These are phyloP conservation scores for Epinephelus malabaricus DNA, from an alignment of 2,797 vertebrate species.

Conservation along the genomic window DNA sequence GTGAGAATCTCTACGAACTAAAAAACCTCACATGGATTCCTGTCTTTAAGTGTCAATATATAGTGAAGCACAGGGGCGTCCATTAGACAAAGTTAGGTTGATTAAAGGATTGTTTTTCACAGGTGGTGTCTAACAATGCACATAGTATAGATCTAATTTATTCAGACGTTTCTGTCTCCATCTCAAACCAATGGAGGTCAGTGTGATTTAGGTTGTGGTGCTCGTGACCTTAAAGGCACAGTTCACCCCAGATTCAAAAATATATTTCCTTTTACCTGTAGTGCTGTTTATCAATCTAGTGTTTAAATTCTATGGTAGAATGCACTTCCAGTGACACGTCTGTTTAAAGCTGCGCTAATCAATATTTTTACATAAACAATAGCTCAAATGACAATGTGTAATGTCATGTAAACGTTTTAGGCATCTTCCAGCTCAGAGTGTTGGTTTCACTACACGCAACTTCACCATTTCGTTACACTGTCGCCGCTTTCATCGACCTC, in stretches of 20 bases:
- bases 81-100: slow-evolving; percentile 15
- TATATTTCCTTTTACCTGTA: too few relatives aligned
- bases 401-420: not conserved
- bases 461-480: too few relatives aligned
- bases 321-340: too few relatives aligned
- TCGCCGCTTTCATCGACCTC: not conserved
- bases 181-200: slow-evolving; percentile 17
- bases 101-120: slow-evolving; percentile 15
- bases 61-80: slow-evolving; percentile 13
- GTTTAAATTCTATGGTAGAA: too few relatives aligned
- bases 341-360: too few relatives aligned
- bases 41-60: slow-evolving; percentile 25
- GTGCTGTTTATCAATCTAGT: too few relatives aligned
- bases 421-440: not conserved
- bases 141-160: slow-evolving; percentile 32
- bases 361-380: too few relatives aligned
- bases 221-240: not conserved
- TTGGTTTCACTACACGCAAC: not conserved
- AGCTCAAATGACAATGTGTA: too few relatives aligned
- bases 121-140: slow-evolving; percentile 2
- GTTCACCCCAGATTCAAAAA: too few relatives aligned
- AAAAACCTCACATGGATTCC: slow-evolving; percentile 38
- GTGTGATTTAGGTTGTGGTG: slow-evolving; percentile 20
- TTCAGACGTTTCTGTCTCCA: slow-evolving; percentile 2
- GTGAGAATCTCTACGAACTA: slow-evolving; percentile 41